Percentiles rank a stretch among this genome's conserved stretches.
These are phyloP conservation scores for Drosophila formosana DNA, from an alignment of 2,888 invertebrate genomes.

Conservation along the genomic window DNA sequence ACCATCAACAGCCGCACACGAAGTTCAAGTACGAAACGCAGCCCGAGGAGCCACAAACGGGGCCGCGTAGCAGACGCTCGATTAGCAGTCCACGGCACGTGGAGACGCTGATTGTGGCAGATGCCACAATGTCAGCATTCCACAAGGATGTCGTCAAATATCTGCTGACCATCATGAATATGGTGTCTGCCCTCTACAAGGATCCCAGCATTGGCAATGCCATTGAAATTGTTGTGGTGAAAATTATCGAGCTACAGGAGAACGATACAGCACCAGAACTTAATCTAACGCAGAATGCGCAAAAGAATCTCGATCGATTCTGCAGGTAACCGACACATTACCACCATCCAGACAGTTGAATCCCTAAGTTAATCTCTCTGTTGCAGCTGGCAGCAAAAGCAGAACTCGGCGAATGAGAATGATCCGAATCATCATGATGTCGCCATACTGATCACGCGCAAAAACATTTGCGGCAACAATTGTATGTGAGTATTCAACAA, in stretches of 20 bases:
- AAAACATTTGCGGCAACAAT: constrained; percentile 88
- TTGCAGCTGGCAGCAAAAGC: constrained; percentile 89
- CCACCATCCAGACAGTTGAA: not conserved
- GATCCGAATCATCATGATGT: constrained; percentile 96
- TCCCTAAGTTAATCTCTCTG: constrained; percentile 3
- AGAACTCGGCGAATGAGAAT: constrained; percentile 91
- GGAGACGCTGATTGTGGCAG: constrained; percentile 94
- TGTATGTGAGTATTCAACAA: constrained; percentile 82
- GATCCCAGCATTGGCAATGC: constrained; percentile 96
- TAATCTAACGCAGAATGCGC: constrained; percentile 92
- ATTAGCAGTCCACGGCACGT: constrained; percentile 92
- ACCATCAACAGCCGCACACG: constrained; percentile 44
- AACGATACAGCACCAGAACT: constrained; percentile 87
- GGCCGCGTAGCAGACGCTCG: constrained; percentile 86
- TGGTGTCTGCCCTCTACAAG: constrained; percentile 94
- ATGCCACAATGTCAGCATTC: constrained; percentile 94
- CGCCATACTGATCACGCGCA: constrained; percentile 93
- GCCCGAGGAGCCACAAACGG: constrained; percentile 20
- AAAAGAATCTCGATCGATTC: constrained; percentile 92
- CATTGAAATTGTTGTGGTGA: constrained; percentile 95
- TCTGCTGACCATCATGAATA: constrained; percentile 96
- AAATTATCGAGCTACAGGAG: constrained; percentile 90
- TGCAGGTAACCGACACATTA: constrained; percentile 86
- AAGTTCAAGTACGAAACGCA: constrained; percentile 65
- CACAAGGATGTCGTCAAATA: constrained; percentile 94